Base-by-base conservation (phyloP, 2,797 vertebrate species). In the Eulemur coronatus region DNA sequence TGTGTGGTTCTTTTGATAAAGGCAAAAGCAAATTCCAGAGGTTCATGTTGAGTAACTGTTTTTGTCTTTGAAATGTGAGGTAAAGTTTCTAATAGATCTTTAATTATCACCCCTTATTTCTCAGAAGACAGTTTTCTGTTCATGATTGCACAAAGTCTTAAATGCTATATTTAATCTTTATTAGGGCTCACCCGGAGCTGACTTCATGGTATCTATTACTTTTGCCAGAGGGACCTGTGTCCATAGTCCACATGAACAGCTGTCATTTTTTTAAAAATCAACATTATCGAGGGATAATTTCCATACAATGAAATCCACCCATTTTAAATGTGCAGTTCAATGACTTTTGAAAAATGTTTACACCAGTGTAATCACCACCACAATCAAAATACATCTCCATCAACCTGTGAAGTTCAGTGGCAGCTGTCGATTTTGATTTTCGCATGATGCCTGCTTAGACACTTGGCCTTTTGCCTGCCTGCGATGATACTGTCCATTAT, bases 131-230 rank as follows among this genome's bases (percentile, higher is more conserved):
- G 28, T 17, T 70, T 76, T 30, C 52, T 89, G 50, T 69, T 81
- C 24, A 30, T 46, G 67, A n/a, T 8, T 41, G 3, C 65, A 52
- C 26, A 10, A 35, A 28, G 46, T 70, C 59, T 59, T 90, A 86
- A 89, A 65, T 50, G 55, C 84, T 80, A 48, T 91, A 89, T 97
- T 96, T 91, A 94, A 48, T 82, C 88, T 93, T 92, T 92, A 78
- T 65, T 89, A 75, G 48, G 52, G 22, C 33, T 55, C 55, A 35
- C 10, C 52, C 70, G 46, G 89, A 67, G 67, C 57, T 84, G 46
- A 52, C 52, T 78, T 79, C 35, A 82, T 59, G 4, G 35, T 63
- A 81, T 67, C 50, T 81, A 1, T 87, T 95, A 46, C 38, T 91
- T 84, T 87, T 61, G 72, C 89, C 80, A 57, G 48, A 82, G 33